Conservation (phyloP, 2,888 invertebrate species). For the Toxonevra muliebris region DNA sequence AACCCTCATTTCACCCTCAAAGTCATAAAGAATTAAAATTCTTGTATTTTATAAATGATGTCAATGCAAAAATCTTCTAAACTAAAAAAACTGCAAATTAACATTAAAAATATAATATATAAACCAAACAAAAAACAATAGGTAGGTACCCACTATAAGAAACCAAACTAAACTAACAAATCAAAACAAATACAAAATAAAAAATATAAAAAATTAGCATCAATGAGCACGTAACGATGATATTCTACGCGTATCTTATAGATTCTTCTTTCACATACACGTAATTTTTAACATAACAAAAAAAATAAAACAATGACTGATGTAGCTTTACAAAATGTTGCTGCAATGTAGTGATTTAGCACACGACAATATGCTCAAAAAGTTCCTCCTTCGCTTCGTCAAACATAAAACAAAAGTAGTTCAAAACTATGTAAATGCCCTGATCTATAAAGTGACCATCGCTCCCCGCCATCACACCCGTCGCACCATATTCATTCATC, state of each 20-base stretch:
- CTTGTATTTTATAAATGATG: conserved; percentile 52
- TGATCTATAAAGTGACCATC: conserved; percentile 35
- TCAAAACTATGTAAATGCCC: conserved; percentile 27
- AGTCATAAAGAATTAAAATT: conserved; percentile 60
- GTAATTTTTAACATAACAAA: no score
- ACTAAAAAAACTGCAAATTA: conserved; percentile 14
- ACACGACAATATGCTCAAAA: not conserved
- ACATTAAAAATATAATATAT: conserved; percentile 14
- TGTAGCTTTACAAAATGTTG: no score
- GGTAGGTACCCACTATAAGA: not conserved
- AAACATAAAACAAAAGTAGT: conserved; percentile 7
- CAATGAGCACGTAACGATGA: no score
- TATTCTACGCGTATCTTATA: no score
- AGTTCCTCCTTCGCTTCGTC: conserved; percentile 17
- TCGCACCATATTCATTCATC: conserved; percentile 13
- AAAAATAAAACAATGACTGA: no score
- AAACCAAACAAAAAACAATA: conserved; percentile 16
- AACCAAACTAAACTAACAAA: conserved; percentile 36
- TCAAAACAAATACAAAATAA: conserved; percentile 23
- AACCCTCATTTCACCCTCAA: conserved; percentile 44
- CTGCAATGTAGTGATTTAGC: no score
- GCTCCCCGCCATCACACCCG: conserved; percentile 18
- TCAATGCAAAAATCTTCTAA: conserved; percentile 50
- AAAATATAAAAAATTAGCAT: not conserved
- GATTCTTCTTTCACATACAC: no score